Conservation (phyloP, 2,888 invertebrate genomes). For the Limnephilus marmoratus region DNA sequence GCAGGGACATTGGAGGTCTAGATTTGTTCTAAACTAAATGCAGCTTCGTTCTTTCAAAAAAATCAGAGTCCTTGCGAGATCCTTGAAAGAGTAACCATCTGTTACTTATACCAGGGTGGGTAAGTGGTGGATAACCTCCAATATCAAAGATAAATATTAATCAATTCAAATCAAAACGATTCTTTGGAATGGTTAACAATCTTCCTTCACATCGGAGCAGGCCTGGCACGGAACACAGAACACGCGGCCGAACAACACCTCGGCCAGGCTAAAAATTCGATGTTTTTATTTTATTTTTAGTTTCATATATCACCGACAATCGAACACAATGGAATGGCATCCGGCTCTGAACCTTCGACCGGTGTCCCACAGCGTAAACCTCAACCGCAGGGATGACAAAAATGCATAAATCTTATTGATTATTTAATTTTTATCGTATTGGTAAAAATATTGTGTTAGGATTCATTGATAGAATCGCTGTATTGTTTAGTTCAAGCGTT, state of each 20-base stretch:
- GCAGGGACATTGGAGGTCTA: too few species aligned
- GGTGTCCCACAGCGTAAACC: conserved; percentile 59
- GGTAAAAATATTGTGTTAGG: too few species aligned
- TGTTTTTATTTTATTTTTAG: conserved; percentile 51
- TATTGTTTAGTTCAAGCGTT: too few species aligned
- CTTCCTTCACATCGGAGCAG: not conserved
- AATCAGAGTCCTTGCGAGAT: too few species aligned
- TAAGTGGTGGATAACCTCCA: not conserved
- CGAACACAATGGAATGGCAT: conserved; percentile 65
- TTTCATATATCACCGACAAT: conserved; percentile 63
- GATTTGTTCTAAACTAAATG: too few species aligned
- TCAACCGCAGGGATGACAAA: conserved; percentile 21
- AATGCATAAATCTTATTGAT: not conserved
- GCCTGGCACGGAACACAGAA: not conserved
- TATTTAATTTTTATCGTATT: too few species aligned
- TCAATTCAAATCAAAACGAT: not conserved
- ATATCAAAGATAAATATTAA: not conserved
- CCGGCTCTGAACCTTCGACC: conserved; percentile 49
- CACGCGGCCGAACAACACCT: conserved; percentile 18
- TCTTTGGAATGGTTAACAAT: not conserved
- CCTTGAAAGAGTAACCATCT: too few species aligned
- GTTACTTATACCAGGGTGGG: too few species aligned
- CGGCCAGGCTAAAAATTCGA: not conserved
- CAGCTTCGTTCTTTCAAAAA: too few species aligned
- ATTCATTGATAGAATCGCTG: too few species aligned